A percentile compares a stretch with the other conserved stretches of the same genome.
phyloP scores from a whole-genome alignment of 2,113 vertebrate species.

The Clarias batrachus region DNA sequence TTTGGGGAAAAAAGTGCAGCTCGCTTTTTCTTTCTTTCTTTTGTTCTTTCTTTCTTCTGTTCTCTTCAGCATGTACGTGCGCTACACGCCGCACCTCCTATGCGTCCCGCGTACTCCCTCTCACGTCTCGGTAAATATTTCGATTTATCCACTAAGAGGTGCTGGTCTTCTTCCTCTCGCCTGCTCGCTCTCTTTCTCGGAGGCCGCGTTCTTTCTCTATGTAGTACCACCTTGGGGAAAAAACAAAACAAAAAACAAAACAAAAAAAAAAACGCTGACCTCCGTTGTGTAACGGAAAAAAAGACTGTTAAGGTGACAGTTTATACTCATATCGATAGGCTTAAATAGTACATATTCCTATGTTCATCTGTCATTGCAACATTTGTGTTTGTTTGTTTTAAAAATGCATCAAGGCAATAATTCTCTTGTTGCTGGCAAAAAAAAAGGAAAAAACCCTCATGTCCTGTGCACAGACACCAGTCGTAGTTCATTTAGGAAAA shows the following conservation, averaged over 20 bases:
- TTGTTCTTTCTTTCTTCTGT: conserved; percentile 45
- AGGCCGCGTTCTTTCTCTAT: conserved; percentile 9
- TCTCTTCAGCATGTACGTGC: conserved; percentile 62
- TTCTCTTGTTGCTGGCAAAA: conserved; percentile 13
- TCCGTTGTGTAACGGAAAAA: conserved; percentile 17
- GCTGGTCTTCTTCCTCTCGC: conserved; percentile 55
- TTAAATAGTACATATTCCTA: conserved; percentile 64
- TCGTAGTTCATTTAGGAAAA: conserved; percentile 31
- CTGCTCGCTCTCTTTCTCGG: neutral
- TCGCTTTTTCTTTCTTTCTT: conserved; percentile 46
- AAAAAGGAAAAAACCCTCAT: neutral
- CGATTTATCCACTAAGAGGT: conserved; percentile 56
- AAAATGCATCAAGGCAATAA: conserved; percentile 50
- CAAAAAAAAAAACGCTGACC: conserved; percentile 21
- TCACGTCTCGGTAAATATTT: conserved; percentile 1
- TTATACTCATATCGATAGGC: conserved; percentile 20
- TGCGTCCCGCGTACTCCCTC: conserved; percentile 48
- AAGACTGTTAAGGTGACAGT: conserved; percentile 10
- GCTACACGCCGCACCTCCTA: conserved; percentile 64
- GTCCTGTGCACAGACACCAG: conserved; percentile 37
- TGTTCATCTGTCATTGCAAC: conserved; percentile 64
- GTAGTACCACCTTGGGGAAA: conserved; percentile 35
- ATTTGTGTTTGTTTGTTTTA: conserved; percentile 53
- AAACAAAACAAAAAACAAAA: too few relatives aligned
- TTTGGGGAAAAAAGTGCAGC: conserved; percentile 76